Conservation (phyloP, 2,888 invertebrate genomes). For the Erebia epiphron region DNA sequence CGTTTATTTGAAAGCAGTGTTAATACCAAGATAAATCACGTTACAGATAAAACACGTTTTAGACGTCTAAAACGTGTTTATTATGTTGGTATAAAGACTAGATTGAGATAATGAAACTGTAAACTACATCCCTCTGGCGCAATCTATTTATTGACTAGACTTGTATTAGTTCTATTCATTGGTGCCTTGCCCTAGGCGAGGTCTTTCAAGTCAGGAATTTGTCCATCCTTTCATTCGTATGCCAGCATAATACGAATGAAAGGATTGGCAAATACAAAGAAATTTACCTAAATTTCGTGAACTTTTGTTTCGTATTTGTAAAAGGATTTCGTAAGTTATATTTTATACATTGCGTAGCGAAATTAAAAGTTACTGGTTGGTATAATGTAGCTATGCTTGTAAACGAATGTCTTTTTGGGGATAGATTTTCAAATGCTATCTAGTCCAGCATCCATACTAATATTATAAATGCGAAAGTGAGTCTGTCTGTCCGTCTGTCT, state of each 20-base stretch:
- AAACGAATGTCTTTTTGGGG: no score
- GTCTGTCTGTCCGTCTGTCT: no score
- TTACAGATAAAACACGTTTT: constrained; percentile 9
- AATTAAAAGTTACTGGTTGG: no score
- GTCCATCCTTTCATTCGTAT: constrained; percentile 3
- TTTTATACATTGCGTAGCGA: neutral
- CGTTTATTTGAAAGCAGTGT: neutral
- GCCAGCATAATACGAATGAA: no score
- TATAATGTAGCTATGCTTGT: no score
- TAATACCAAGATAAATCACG: neutral
- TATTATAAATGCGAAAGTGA: no score
- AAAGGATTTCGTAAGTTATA: neutral
- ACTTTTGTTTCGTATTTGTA: neutral
- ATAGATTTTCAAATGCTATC: no score
- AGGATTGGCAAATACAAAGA: no score
- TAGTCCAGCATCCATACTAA: no score
- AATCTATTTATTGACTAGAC: constrained; percentile 29
- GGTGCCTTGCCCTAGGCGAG: constrained; percentile 11
- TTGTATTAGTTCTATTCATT: constrained; percentile 33
- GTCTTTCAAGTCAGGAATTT: neutral
- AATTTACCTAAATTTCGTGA: neutral
- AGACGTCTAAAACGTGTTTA: neutral
- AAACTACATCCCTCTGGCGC: constrained; percentile 25
- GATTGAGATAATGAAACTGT: constrained; percentile 4
- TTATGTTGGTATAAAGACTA: neutral